Base-by-base conservation (phyloP, 2,113 vertebrate species). In the Symphodus melops region DNA sequence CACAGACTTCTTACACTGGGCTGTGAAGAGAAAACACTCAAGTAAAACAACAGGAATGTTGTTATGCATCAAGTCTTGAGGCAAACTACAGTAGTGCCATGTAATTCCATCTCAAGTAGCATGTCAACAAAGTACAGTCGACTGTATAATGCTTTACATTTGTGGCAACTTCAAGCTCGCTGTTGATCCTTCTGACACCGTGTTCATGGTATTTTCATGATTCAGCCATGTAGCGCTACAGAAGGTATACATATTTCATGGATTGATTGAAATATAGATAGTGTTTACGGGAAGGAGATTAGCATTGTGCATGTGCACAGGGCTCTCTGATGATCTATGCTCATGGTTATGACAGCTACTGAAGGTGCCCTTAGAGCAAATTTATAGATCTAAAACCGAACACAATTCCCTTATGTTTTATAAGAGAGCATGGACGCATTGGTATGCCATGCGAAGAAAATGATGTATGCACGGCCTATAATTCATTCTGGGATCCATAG, bases 361-460 rank as follows among this genome's bases (percentile, higher is more conserved):
- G 72, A 88, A 87, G 83, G 82, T 88, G 83, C 84, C 84, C 84
- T 84, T 53, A 61, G 58, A 76, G 75, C 54, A 79, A 76, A 86
- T 90, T 76, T 85, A 88, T 85, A 77, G 89, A 79, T 81, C 73
- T 60, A 53, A 48, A 83, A 55, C 25, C 1, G 51, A 83, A 52
- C 20, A 68, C 21, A 68, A 70, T 79, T 71, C 51, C 64, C 57
- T 58, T 12, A 61, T 56, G 44, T 72, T 88, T 68, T 81, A 71
- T 72, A 72, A 75, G 55, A 77, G 49, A 65, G 46, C 21, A 1
- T 67, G 49, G 51, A 64, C 41, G 13, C 39, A 2, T 56, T 21
- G 25, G 33, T 3, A 46, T 8, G 11, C n/a, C 36, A 65, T 37
- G 8, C 44, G 61, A 49, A 79, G 70, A 9, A 75, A 62, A 65